A percentile compares a stretch with the other conserved stretches of the same genome.
Conservation (phyloP, 30 jellyfish, hydroid and myxozoan genomes). For the Aurelia aurita complex sp. Pacific region DNA sequence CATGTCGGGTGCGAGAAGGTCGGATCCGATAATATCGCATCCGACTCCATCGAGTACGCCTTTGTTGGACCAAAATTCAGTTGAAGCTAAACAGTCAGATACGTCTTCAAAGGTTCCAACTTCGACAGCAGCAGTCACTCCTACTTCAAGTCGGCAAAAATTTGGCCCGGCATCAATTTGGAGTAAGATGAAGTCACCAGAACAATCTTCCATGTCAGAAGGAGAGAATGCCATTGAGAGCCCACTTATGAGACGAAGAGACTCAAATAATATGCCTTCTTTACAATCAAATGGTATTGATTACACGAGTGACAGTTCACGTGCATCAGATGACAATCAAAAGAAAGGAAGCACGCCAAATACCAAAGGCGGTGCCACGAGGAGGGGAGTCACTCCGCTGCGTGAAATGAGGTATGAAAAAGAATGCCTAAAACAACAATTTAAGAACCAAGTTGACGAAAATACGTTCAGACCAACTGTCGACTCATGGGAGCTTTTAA, state of each 20-base stretch:
- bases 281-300: neutral
- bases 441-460: slow-evolving; percentile 27
- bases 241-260: too few species aligned
- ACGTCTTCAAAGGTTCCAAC: neutral
- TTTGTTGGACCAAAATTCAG: neutral
- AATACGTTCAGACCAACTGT: slow-evolving; percentile 5
- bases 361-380: neutral
- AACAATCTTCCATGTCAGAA: too few species aligned
- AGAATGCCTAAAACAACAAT: slow-evolving; percentile 45
- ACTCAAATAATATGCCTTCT: too few species aligned
- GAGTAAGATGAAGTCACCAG: too few species aligned
- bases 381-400: too few species aligned
- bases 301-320: slow-evolving; percentile 6
- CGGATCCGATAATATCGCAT: neutral
- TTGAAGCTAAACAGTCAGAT: neutral
- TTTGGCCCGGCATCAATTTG: too few species aligned
- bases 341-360: neutral
- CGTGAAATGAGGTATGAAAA: slow-evolving; percentile 4
- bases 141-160: too few species aligned
- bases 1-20: neutral
- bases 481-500: slow-evolving; percentile 23
- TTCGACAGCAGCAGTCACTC: neutral
- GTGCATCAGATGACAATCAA: neutral
- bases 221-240: too few species aligned
- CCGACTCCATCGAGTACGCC: neutral